Conservation (phyloP, 2,113 vertebrate genomes). For the Orientallactaga bullata region DNA sequence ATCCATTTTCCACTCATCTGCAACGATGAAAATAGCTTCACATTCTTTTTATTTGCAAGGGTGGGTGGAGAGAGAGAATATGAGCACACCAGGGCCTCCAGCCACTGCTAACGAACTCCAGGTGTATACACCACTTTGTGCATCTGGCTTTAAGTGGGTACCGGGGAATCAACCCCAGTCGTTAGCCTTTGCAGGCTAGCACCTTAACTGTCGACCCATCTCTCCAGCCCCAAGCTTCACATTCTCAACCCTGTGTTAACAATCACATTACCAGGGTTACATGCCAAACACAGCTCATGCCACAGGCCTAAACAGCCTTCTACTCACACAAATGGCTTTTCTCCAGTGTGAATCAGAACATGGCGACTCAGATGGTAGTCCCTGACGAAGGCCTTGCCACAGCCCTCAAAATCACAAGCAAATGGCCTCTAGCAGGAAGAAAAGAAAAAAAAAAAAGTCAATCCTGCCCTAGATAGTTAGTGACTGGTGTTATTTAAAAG, state of each 20-base stretch:
- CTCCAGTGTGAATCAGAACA: slow-evolving; percentile 90
- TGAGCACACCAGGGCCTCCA: too few relatives aligned
- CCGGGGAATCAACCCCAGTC: background rate
- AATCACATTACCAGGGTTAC: background rate
- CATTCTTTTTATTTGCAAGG: background rate
- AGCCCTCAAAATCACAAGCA: slow-evolving; percentile 89
- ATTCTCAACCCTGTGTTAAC: background rate
- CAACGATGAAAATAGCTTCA: too few relatives aligned
- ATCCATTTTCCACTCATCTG: background rate
- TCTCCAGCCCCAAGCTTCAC: background rate
- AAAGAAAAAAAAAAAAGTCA: background rate
- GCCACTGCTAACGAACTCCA: too few relatives aligned
- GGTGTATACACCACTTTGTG: too few relatives aligned
- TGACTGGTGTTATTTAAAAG: background rate
- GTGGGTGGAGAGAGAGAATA: too few relatives aligned
- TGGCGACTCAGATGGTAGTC: slow-evolving; percentile 92
- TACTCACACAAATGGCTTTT: slow-evolving; percentile 92
- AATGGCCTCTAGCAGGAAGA: slow-evolving; percentile 90
- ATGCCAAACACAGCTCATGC: background rate
- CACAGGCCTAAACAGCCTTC: background rate
- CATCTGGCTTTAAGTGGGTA: too few relatives aligned
- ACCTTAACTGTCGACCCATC: background rate
- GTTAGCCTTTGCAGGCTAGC: background rate
- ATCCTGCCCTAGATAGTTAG: background rate
- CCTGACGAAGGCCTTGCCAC: slow-evolving; percentile 91